phyloP scores from a whole-genome alignment of 2,797 vertebrate genomes.

The Hapalemur alaotrensis region DNA sequence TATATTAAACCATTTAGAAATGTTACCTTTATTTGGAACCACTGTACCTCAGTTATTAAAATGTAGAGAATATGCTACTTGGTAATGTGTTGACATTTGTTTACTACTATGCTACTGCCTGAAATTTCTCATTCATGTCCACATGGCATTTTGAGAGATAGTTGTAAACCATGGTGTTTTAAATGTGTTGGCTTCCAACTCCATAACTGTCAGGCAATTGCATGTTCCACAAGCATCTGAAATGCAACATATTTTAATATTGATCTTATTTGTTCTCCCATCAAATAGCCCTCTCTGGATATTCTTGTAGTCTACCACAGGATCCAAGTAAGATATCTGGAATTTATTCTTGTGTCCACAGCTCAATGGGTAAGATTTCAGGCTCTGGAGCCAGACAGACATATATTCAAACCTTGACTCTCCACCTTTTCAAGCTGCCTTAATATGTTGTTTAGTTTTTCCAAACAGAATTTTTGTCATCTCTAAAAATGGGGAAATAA shows the following conservation, averaged over 20 bases:
- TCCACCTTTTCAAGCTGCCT: background rate
- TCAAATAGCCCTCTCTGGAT: background rate
- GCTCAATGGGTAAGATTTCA: background rate
- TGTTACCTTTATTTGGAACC: background rate
- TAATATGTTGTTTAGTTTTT: background rate
- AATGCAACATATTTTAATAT: background rate
- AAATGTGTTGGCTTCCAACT: background rate
- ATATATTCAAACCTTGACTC: background rate
- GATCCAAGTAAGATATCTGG: background rate
- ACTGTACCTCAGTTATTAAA: background rate
- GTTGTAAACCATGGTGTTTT: background rate
- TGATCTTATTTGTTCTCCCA: background rate
- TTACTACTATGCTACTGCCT: background rate
- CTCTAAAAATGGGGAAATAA: background rate
- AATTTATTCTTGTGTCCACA: background rate
- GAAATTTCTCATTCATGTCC: background rate
- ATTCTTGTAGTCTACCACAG: background rate
- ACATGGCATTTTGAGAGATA: background rate
- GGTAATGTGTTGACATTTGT: background rate
- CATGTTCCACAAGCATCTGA: background rate
- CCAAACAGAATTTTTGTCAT: background rate
- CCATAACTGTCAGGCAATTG: background rate
- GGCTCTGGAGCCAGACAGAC: background rate
- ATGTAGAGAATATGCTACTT: background rate
- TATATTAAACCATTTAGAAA: background rate